Percentiles rank a stretch among this genome's conserved stretches.
phyloP scores from a whole-genome alignment of 2,797 vertebrate genomes.

The Gymnopithys bicolor region DNA sequence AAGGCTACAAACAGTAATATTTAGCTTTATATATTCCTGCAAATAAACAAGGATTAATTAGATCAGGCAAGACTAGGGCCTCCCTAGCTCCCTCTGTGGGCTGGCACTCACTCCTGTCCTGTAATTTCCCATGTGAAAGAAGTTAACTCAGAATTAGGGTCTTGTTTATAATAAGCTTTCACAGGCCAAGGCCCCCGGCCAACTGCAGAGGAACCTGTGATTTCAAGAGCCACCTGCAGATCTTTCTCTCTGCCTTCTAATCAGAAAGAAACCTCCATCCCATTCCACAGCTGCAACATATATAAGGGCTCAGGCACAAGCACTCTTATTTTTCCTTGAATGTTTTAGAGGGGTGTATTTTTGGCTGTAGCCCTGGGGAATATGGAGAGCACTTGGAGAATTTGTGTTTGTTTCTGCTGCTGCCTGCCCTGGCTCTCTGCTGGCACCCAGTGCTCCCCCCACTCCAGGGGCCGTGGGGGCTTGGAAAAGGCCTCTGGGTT shows the following conservation, averaged over 20 bases:
- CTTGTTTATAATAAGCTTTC: background rate
- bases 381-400: constrained; percentile 64
- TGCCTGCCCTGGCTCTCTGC: constrained; percentile 50
- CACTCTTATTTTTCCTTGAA: background rate
- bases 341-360: background rate
- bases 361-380: background rate
- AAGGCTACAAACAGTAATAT: background rate
- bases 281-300: constrained; percentile 62
- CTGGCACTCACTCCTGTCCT: background rate
- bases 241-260: constrained; percentile 30
- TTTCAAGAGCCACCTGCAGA: constrained; percentile 47
- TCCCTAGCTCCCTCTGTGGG: constrained; percentile 30
- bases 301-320: constrained; percentile 57
- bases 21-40: background rate
- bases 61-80: no score
- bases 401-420: constrained; percentile 67
- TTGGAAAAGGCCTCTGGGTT: background rate
- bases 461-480: background rate
- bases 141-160: background rate
- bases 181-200: background rate
- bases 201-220: background rate
- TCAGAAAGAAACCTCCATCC: background rate
- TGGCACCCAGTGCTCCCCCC: background rate
- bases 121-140: background rate
- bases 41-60: background rate